phyloP scores from a whole-genome alignment of 2,113 vertebrate species.

The Circaetus cinerascens region DNA sequence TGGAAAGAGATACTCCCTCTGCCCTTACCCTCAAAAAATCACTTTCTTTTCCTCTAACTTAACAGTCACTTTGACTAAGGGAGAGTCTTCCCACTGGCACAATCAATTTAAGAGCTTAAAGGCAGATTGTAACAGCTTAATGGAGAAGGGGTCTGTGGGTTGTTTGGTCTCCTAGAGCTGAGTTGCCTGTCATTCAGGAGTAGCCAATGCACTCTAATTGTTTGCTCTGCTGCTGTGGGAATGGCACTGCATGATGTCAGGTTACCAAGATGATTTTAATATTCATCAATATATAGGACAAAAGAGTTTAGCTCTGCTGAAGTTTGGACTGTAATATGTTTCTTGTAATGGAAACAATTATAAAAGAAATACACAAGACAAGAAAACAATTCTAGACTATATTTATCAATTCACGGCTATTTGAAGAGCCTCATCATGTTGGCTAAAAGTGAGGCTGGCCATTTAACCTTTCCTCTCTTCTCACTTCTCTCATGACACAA shows the following conservation, averaged over 20 bases:
- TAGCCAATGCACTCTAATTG: not conserved
- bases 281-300: not conserved
- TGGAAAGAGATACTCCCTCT: not conserved
- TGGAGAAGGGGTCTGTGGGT: not conserved
- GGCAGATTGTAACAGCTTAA: not conserved
- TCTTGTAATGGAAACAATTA: not conserved
- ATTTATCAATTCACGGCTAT: not conserved
- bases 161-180: not conserved
- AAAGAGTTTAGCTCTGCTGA: not conserved
- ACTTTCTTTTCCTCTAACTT: not conserved
- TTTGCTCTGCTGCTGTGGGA: not conserved
- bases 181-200: not conserved
- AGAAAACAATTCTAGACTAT: not conserved
- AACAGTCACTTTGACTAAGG: not conserved
- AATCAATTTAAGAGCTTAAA: not conserved
- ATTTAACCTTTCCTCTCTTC: not conserved
- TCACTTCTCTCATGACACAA: not conserved
- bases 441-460: not conserved
- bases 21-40: not conserved
- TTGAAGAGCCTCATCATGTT: not conserved
- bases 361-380: not conserved
- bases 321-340: not conserved
- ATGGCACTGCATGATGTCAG: not conserved
- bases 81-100: not conserved
- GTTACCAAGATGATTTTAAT: not conserved